A percentile compares a stretch with the other conserved stretches of the same genome.
Conservation (phyloP, 2,113 vertebrate genomes). For the Tinamus guttatus region DNA sequence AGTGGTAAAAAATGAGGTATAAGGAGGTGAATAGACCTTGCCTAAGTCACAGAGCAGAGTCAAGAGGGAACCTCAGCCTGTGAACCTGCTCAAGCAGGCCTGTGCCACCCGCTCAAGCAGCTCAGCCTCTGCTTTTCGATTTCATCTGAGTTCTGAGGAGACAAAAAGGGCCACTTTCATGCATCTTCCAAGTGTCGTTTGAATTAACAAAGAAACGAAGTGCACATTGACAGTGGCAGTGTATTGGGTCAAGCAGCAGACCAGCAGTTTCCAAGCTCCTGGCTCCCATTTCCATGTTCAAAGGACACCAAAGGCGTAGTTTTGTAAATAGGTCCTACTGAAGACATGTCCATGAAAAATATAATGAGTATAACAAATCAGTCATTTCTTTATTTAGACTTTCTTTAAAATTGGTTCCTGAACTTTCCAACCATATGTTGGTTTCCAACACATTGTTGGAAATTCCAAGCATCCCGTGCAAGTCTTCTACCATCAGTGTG, state of each 20-base stretch:
- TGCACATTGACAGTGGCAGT: rapidly evolving
- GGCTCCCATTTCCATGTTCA: neutral
- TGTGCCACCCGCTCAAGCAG: neutral
- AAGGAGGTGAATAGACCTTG: neutral
- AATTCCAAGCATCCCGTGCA: neutral
- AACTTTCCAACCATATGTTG: neutral
- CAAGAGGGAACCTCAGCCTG: neutral
- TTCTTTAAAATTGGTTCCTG: neutral
- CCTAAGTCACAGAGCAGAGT: neutral
- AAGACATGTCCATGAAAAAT: neutral
- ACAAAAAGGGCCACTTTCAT: neutral
- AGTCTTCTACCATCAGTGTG: neutral
- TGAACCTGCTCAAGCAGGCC: neutral
- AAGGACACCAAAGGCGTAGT: neutral
- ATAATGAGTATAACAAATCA: neutral
- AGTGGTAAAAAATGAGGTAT: neutral
- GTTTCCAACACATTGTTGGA: neutral
- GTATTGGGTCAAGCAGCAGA: neutral
- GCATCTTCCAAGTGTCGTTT: neutral
- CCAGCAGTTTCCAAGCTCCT: neutral
- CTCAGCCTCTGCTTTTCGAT: neutral
- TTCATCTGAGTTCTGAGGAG: neutral
- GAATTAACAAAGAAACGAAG: neutral
- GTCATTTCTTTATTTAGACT: neutral
- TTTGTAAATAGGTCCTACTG: neutral